phyloP scores from a whole-genome alignment of 2,113 vertebrate species.

The Gopherus evgoodei region DNA sequence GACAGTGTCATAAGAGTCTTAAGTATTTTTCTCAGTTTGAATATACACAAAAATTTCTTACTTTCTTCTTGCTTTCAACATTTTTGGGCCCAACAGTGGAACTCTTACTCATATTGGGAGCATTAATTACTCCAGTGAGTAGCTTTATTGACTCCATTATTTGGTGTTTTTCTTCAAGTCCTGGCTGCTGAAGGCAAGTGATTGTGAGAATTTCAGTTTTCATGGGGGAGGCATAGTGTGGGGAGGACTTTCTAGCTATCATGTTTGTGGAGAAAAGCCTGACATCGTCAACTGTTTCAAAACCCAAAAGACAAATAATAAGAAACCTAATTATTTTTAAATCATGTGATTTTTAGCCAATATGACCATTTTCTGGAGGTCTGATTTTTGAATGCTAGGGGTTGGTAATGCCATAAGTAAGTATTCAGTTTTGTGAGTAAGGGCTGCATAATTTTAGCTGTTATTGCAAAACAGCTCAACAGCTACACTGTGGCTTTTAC shows the following conservation, averaged over 20 bases:
- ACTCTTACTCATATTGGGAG: neutral
- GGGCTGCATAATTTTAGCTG: neutral
- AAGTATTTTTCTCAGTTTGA: neutral
- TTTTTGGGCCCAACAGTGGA: neutral
- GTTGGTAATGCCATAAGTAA: accelerated
- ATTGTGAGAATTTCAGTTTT: neutral
- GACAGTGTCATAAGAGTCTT: neutral
- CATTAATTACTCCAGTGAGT: neutral
- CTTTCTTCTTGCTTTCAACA: neutral
- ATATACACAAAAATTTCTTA: neutral
- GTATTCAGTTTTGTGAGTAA: neutral
- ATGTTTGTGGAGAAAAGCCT: neutral
- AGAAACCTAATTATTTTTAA: neutral
- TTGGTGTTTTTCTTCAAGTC: neutral
- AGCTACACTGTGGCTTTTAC: neutral
- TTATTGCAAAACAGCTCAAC: neutral
- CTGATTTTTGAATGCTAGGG: neutral
- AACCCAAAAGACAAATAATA: neutral
- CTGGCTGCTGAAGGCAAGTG: neutral
- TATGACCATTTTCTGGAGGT: neutral
- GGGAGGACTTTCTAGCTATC: neutral
- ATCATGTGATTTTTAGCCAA: neutral
- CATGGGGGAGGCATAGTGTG: neutral
- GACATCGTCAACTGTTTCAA: neutral
- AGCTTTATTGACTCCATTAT: neutral